Conservation (phyloP, 2,113 vertebrate genomes). For the Phrynocephalus versicolor region DNA sequence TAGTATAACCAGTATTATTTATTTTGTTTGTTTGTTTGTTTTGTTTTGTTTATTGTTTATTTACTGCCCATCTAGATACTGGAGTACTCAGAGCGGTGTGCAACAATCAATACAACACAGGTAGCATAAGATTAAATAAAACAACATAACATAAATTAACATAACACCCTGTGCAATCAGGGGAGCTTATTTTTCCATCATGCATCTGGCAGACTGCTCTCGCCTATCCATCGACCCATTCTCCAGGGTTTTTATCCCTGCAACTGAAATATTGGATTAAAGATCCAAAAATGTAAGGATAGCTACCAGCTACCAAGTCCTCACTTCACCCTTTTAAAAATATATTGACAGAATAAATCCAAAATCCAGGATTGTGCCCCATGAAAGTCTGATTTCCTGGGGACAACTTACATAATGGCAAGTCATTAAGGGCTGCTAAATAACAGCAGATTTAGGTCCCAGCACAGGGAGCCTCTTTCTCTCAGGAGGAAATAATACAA, state of each 20-base stretch:
- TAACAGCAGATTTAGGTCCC: background rate
- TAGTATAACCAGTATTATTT: no score
- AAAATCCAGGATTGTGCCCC: background rate
- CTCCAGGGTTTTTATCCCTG: background rate
- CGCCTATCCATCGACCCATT: background rate
- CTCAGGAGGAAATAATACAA: background rate
- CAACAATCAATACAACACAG: no score
- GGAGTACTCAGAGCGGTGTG: no score
- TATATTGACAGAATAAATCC: background rate
- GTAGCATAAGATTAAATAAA: no score
- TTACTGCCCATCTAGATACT: no score
- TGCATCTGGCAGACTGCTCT: background rate
- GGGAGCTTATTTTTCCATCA: background rate
- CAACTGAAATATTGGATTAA: background rate
- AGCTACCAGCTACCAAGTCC: background rate
- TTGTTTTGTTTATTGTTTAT: no score
- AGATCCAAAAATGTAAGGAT: accelerated
- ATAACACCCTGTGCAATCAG: no score
- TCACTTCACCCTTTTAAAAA: background rate
- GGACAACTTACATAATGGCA: background rate
- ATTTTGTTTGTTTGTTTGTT: no score
- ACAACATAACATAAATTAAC: no score
- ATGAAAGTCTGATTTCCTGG: background rate
- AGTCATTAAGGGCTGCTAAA: background rate
- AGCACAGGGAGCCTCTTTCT: background rate